Percentiles rank a stretch among this genome's conserved stretches.
These are phyloP conservation scores for Ctenoplectra terminalis DNA, from an alignment of 1,140 invertebrate genomes.

Conservation along the genomic window DNA sequence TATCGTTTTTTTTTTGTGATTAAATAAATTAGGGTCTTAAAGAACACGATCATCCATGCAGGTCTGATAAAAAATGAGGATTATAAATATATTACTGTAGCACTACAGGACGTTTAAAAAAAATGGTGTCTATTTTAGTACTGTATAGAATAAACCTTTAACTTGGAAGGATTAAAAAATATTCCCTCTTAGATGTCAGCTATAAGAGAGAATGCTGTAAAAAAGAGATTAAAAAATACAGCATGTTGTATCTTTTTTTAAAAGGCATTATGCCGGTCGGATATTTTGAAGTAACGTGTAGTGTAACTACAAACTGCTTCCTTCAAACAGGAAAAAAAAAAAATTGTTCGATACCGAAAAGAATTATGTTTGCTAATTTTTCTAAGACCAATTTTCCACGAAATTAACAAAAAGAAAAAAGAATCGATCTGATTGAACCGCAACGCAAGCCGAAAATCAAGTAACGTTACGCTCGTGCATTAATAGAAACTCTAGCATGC, in stretches of 20 bases:
- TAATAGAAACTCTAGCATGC: conserved; percentile 17
- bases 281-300: not conserved
- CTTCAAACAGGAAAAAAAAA: not conserved
- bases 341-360: not conserved
- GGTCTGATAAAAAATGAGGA: not conserved
- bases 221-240: not conserved
- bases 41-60: conserved; percentile 13
- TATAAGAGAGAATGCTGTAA: not conserved
- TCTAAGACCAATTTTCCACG: not conserved
- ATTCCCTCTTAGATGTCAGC: not conserved
- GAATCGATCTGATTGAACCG: not conserved
- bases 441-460: conserved; percentile 47
- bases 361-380: not conserved
- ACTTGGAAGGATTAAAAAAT: not conserved
- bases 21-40: not conserved
- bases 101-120: not conserved
- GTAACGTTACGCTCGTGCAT: conserved; percentile 43
- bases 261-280: not conserved
- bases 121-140: not conserved
- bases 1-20: not conserved
- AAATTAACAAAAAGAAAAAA: no score
- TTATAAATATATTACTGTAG: not conserved
- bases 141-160: not conserved
- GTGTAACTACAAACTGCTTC: not conserved
- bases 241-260: not conserved